These are phyloP conservation scores for Mesoligia furuncula DNA, from an alignment of 2,888 invertebrate genomes.

Conservation along the genomic window DNA sequence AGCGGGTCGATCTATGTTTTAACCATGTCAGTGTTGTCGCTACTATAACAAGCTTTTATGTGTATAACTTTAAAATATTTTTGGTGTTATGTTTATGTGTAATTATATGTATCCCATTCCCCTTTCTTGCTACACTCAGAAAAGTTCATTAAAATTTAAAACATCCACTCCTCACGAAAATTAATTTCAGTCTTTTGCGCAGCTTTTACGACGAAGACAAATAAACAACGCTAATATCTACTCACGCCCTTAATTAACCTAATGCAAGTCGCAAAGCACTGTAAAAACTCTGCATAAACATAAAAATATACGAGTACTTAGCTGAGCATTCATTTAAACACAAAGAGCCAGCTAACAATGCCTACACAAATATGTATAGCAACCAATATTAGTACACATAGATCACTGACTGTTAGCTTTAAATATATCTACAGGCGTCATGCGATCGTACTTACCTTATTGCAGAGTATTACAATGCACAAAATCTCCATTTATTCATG, in stretches of 20 bases:
- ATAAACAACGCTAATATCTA: conserved; percentile 12
- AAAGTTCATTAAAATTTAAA: neutral
- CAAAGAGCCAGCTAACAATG: conserved; percentile 1
- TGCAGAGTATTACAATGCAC: neutral
- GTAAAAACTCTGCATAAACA: conserved; percentile 19
- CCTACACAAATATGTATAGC: conserved; percentile 30
- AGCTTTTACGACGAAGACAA: neutral
- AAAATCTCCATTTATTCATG: neutral
- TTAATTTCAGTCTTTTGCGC: neutral
- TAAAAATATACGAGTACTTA: conserved; percentile 25
- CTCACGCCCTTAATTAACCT: conserved; percentile 39
- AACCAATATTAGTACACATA: neutral
- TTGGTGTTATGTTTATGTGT: conserved; percentile 14
- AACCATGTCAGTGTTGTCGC: neutral
- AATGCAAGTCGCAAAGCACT: conserved; percentile 40
- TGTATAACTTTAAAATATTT: neutral
- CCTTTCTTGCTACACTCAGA: neutral
- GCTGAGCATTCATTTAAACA: neutral
- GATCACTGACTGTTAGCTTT: conserved; percentile 8
- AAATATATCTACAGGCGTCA: neutral
- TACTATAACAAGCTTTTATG: conserved; percentile 19
- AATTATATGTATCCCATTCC: neutral
- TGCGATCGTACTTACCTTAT: neutral
- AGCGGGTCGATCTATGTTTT: neutral
- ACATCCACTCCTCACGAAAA: neutral